These are phyloP conservation scores for Scaptomyza cyrtandrae DNA, from an alignment of 2,888 invertebrate species.

Conservation along the genomic window DNA sequence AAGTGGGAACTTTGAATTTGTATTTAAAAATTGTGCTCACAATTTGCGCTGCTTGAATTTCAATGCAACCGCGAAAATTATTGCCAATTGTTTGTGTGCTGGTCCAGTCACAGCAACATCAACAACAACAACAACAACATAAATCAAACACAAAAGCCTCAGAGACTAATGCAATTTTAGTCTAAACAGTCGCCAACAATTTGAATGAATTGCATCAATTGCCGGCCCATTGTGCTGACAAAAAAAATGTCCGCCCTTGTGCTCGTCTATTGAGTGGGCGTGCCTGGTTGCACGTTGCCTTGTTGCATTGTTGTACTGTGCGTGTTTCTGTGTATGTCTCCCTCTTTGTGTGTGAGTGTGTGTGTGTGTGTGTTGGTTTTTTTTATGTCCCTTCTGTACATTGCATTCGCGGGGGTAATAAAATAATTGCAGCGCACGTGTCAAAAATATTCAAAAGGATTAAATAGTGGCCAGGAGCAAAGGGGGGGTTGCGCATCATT, in stretches of 20 bases:
- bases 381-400: conserved; percentile 36
- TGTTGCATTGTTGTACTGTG: conserved; percentile 25
- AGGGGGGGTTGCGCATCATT: not conserved
- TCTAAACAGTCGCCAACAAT: conserved; percentile 77
- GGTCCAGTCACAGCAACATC: conserved; percentile 35
- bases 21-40: conserved; percentile 59
- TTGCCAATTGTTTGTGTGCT: conserved; percentile 82
- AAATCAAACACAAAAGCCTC: conserved; percentile 48
- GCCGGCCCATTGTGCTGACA: conserved; percentile 69
- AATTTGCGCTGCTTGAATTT: conserved; percentile 68
- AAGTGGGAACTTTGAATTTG: conserved; percentile 26
- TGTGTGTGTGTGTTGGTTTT: conserved; percentile 3
- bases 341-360: not conserved
- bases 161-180: conserved; percentile 76
- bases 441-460: conserved; percentile 82
- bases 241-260: conserved; percentile 25
- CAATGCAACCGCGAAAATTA: conserved; percentile 82
- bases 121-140: conserved; percentile 17
- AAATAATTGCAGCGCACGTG: conserved; percentile 83
- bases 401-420: conserved; percentile 74
- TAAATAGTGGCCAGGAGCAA: conserved; percentile 40
- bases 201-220: conserved; percentile 81
- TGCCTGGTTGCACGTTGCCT: conserved; percentile 49
- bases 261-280: conserved; percentile 51
- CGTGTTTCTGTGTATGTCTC: conserved; percentile 10